Percentiles rank a stretch among this genome's conserved stretches.
Evolutionary conservation across 2,797 vertebrate species (phyloP).

Genomic region (Halcyon leucocephala): DNA sequence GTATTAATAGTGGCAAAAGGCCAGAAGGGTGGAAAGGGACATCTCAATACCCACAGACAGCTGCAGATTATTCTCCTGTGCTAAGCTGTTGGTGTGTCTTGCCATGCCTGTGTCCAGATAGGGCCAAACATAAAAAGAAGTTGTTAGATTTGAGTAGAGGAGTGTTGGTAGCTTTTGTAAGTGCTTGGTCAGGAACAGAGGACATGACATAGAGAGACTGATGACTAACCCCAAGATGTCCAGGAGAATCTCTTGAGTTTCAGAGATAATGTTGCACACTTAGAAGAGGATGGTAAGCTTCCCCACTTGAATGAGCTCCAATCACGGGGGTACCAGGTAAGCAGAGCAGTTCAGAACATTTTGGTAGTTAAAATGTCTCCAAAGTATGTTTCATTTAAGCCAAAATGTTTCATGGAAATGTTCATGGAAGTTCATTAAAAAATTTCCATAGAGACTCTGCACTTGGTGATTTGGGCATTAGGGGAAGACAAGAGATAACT

Average conservation of each 20-base stretch:
- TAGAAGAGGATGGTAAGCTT: neutral
- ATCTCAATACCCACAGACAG: neutral
- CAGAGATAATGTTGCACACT: neutral
- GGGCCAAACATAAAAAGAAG: neutral
- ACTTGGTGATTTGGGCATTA: neutral
- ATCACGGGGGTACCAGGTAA: neutral
- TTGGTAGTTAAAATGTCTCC: neutral
- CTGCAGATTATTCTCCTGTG: neutral
- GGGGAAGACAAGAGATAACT: neutral
- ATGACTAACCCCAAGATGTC: neutral
- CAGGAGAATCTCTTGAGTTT: neutral
- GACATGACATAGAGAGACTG: neutral
- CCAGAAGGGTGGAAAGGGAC: neutral
- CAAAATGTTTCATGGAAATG: neutral
- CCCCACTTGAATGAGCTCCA: neutral
- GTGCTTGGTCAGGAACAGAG: neutral
- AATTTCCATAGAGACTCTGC: neutral
- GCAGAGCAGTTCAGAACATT: neutral
- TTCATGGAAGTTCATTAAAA: neutral
- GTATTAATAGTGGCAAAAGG: neutral
- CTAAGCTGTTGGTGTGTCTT: neutral
- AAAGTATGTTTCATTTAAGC: neutral
- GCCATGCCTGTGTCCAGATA: neutral
- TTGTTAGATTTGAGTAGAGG: neutral
- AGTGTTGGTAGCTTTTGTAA: neutral